Evolutionary conservation across 2,113 vertebrate genomes (phyloP).

Genomic region (Mus musculus): DNA sequence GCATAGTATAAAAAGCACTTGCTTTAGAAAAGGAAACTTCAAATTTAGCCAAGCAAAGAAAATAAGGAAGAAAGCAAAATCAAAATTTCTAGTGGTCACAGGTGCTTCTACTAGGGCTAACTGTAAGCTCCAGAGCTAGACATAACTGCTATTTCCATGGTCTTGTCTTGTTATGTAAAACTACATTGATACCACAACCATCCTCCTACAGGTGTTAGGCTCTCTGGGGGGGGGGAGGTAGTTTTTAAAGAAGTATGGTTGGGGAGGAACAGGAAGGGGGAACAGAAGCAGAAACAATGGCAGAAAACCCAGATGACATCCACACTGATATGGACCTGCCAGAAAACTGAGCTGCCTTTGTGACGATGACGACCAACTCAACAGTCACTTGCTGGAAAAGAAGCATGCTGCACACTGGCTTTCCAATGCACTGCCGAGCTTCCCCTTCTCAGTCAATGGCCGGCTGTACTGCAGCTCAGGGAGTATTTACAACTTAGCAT

Average conservation of each 20-base stretch:
- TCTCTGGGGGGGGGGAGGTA: not conserved
- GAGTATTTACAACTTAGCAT: slow-evolving; percentile 30
- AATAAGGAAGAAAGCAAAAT: slow-evolving; percentile 65
- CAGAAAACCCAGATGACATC: not conserved
- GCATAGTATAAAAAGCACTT: slow-evolving; percentile 86
- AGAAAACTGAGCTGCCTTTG: not conserved
- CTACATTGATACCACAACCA: not conserved
- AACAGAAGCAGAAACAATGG: not conserved
- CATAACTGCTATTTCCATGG: not conserved
- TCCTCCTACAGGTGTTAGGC: not conserved
- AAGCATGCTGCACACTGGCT: not conserved
- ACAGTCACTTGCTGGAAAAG: slow-evolving; percentile 18
- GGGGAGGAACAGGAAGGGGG: not conserved
- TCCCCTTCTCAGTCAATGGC: not conserved
- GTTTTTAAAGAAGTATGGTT: not conserved
- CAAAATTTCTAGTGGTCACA: slow-evolving; percentile 54
- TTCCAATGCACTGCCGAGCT: slow-evolving; percentile 2
- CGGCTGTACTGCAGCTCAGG: not conserved
- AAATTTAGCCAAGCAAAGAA: slow-evolving; percentile 81
- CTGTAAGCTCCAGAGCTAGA: slow-evolving; percentile 82
- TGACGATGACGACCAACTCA: not conserved
- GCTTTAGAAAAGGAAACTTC: slow-evolving; percentile 80
- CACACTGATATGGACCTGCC: not conserved
- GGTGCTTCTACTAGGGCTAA: slow-evolving; percentile 75
- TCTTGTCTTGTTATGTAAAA: not conserved